These are phyloP conservation scores for Ophion slaviceki DNA, from an alignment of 2,888 invertebrate species.

Conservation along the genomic window DNA sequence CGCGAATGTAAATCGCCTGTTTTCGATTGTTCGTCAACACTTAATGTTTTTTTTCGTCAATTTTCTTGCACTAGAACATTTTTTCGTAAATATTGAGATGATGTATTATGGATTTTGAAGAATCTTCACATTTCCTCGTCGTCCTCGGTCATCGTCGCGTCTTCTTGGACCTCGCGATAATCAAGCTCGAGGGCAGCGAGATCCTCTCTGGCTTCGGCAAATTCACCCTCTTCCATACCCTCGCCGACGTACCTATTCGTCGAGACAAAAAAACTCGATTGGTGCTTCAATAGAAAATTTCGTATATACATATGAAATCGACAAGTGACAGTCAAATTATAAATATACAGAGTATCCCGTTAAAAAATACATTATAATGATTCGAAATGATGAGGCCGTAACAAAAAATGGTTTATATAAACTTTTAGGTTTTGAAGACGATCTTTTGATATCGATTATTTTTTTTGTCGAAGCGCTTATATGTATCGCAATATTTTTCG, in stretches of 20 bases:
- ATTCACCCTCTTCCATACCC: conserved; percentile 79
- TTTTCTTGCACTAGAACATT: background rate
- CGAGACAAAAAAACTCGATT: background rate
- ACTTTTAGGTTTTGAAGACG: too few species aligned
- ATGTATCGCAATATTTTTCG: too few species aligned
- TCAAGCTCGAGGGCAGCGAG: conserved; percentile 77
- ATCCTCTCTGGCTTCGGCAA: conserved; percentile 77
- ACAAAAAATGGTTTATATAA: too few species aligned
- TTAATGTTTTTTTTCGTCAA: background rate
- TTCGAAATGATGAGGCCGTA: too few species aligned
- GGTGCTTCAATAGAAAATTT: background rate
- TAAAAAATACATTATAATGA: too few species aligned
- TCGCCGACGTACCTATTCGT: conserved; percentile 75
- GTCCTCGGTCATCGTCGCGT: conserved; percentile 74
- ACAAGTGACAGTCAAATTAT: too few species aligned
- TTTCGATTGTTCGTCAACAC: background rate
- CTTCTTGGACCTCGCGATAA: conserved; percentile 79
- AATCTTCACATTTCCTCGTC: conserved; percentile 73
- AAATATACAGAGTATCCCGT: too few species aligned
- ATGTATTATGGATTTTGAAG: background rate
- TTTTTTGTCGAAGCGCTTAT: too few species aligned
- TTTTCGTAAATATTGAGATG: background rate
- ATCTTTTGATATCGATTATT: too few species aligned
- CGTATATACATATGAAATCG: too few species aligned
- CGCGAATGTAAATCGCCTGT: conserved; percentile 7